These are phyloP conservation scores for Loris lydekkerianus DNA, from an alignment of 2,797 vertebrate species.

Conservation along the genomic window DNA sequence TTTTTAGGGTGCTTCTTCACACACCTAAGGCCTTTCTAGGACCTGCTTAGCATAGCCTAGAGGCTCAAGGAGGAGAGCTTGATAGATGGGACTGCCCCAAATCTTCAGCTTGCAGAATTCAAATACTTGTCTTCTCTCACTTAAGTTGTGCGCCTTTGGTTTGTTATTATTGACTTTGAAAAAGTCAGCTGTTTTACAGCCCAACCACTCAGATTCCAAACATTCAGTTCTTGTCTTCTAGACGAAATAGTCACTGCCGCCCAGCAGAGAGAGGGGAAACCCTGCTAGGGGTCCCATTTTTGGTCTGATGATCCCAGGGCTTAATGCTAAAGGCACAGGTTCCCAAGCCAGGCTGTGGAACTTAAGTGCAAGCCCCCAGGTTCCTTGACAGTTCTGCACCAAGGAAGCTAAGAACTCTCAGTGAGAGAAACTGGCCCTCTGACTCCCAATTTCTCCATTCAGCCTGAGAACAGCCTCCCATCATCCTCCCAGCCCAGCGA, in stretches of 20 bases:
- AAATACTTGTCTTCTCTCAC: background rate
- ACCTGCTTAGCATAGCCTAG: background rate
- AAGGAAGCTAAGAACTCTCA: background rate
- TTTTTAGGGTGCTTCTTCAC: background rate
- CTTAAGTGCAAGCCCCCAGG: background rate
- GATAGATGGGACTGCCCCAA: background rate
- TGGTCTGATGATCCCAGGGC: background rate
- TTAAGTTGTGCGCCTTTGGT: background rate
- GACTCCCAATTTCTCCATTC: conserved; percentile 19
- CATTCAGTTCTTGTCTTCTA: background rate
- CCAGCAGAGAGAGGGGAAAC: background rate
- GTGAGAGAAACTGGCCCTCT: background rate
- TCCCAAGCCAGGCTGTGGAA: background rate
- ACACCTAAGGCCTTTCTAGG: background rate
- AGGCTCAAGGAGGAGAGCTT: background rate
- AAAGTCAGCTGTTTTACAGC: background rate
- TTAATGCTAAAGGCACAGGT: background rate
- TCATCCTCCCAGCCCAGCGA: conserved; percentile 56
- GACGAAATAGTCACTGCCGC: background rate
- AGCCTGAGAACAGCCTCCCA: conserved; percentile 58
- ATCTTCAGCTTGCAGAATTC: background rate
- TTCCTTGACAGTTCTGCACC: background rate
- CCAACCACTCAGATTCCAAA: background rate
- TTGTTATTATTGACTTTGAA: background rate
- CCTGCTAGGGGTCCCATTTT: background rate